Base-by-base conservation (phyloP, 53 echinoderm and acorn worm species). In the Glandiceps talaboti region DNA sequence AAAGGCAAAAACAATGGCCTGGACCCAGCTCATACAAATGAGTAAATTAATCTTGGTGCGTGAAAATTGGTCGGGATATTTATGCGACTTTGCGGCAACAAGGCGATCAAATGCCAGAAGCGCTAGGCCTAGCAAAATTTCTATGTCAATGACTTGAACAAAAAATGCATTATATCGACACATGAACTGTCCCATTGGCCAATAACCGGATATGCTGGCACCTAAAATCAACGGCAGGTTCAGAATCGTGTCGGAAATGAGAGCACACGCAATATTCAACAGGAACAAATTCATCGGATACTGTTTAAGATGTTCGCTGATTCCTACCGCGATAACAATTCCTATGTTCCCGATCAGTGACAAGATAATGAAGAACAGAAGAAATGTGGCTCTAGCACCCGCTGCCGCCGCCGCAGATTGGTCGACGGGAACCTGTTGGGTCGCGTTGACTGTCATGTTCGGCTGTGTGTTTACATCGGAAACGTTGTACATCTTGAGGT, bases 91-190 rank as follows among this genome's bases (percentile, higher is more conserved):
- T 27, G 88, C 76, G 14, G 92, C 88, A 14, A 94, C 30, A 32
- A 92, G 74, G 26, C 92, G 82, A 78, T 94, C 95, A 1, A 90
- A 79, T 26, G 82, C 90, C 0, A 94, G 80, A 27, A 92, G 73
- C 25, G 81, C 28, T 14, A 94, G 79, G 30, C 86, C 82, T 33
- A 94, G 27, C 1, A 94, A 80, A 27, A 86, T 85, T 77, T 90
- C 85, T 0, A 87, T 86, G 33, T 86, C 88, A 31, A 94, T 76
- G 29, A 88, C 30, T 28, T 94, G 90, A 30, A 92, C 73, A 14
- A 94, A 25, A 75, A 94, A 94, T 33, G 95, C 90, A 74, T 84
- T 94, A 10, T 90, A 77, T 33, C 82, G 84, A 45, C 95, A 94
- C 30, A 94, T 78, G 74, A 92, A 88, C 1, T 29, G 33, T 0